Evolutionary conservation across 2,888 invertebrate species (phyloP), one percentile per base, ranked within the genome.

Genomic region (Dromius quadrimaculatus): DNA sequence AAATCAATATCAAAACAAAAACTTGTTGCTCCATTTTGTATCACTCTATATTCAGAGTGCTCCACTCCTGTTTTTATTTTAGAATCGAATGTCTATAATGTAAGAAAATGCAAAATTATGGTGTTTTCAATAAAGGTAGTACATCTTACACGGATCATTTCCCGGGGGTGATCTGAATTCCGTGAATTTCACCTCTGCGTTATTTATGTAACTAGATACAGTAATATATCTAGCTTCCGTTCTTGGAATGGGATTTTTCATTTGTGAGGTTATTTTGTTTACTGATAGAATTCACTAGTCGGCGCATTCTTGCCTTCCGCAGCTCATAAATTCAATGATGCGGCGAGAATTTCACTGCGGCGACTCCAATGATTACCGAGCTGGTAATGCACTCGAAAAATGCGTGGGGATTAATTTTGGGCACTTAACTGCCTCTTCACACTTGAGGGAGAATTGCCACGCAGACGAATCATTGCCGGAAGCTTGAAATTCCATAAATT

Each of bases 311-410:
- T 54, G 28, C 15, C 15, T 28, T 54, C 23, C 47, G 11, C n/a
- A 47, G 47, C 50, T 54, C 50, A 54, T 54, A 54, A 54, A 54
- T 54, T 54, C 9, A 47, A 54, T 54, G 15, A 23, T 23, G 50
- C 15, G 50, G 15, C 50, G 11, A 15, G 11, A n/a, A n/a, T n/a
- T n/a, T n/a, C n/a, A n/a, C n/a, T 19, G 9, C 13, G 2, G 15
- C 2, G 13, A 41, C 13, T 15, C 15, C 15, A 41, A n/a, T n/a
- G n/a, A n/a, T 4, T 9, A 41, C 13, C 6, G 15, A 15, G 41
- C 41, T n/a, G 41, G 15, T 15, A 41, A 41, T 41, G 41, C 41
- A 41, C 15, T 41, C n/a, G n/a, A n/a, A n/a, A n/a, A n/a, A n/a
- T n/a, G 13, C 41, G 41, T 41, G 41, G 15, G 15, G 15, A 41